Conservation (phyloP, 2,113 vertebrate species). For the Tachysurus fulvidraco region DNA sequence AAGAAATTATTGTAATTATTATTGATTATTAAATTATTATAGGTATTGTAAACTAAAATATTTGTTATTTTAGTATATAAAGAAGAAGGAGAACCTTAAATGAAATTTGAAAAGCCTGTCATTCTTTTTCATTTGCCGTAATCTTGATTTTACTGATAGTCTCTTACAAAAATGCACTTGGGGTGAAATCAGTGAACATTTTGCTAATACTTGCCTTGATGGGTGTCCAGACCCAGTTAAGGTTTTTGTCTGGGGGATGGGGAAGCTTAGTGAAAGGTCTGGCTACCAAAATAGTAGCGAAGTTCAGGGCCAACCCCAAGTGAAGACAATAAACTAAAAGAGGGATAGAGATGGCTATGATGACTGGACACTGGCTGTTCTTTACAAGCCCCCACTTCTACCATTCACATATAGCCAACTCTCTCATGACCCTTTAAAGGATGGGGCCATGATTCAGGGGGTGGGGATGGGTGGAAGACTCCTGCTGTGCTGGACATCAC, state of each 20-base stretch:
- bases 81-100: neutral
- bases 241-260: constrained; percentile 41
- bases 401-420: constrained; percentile 66
- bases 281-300: constrained; percentile 57
- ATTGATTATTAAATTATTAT: no score
- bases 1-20: no score
- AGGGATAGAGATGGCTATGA: constrained; percentile 22
- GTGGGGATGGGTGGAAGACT: constrained; percentile 48
- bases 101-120: neutral
- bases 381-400: constrained; percentile 44
- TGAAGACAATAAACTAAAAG: constrained; percentile 60
- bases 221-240: constrained; percentile 35
- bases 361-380: constrained; percentile 60
- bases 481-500: constrained; percentile 57
- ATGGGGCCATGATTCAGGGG: constrained; percentile 59
- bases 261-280: constrained; percentile 30
- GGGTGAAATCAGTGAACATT: constrained; percentile 42
- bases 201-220: constrained; percentile 47
- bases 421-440: constrained; percentile 68
- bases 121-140: neutral
- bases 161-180: constrained; percentile 10
- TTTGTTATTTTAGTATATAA: neutral
- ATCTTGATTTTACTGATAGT: neutral
- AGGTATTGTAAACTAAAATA: neutral
- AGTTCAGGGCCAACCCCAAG: constrained; percentile 65